Percentiles rank a stretch among this genome's conserved stretches.
These are phyloP conservation scores for Psammodynastes pulverulentus DNA, from an alignment of 2,113 vertebrate species.

Conservation along the genomic window DNA sequence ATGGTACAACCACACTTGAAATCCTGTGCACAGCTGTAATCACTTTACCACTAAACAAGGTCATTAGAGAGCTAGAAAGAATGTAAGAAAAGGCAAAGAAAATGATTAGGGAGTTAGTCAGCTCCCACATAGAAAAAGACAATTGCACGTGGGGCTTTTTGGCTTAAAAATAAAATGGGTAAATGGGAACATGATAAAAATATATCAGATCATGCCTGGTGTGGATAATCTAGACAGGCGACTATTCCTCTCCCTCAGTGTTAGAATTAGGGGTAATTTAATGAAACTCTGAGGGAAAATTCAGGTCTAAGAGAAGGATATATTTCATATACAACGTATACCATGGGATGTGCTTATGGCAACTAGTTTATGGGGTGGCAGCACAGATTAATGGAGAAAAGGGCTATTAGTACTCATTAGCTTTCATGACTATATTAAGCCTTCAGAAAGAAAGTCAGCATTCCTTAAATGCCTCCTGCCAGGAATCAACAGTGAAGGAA, in stretches of 20 bases:
- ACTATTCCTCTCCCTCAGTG: background rate
- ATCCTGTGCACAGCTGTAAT: background rate
- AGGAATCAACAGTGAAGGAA: background rate
- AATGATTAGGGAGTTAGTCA: background rate
- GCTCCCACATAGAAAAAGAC: background rate
- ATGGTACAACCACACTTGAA: background rate
- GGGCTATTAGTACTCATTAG: background rate
- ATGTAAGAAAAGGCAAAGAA: background rate
- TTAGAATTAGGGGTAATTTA: background rate
- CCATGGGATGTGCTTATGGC: background rate
- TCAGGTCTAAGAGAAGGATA: background rate
- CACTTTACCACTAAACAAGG: background rate
- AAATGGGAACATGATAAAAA: background rate
- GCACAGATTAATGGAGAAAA: background rate
- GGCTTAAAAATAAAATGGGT: background rate
- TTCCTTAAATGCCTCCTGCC: background rate
- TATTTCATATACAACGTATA: background rate
- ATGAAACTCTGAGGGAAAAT: background rate
- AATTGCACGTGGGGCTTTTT: background rate
- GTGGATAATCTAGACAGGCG: background rate
- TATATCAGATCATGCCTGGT: background rate
- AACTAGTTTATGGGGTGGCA: background rate
- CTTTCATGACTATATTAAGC: background rate
- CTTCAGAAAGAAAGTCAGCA: background rate
- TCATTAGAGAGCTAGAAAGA: background rate